Evolutionary conservation across 1,140 invertebrate genomes (phyloP), one percentile per base, ranked within the genome.

Genomic region (Drosophila pallidifrons): DNA sequence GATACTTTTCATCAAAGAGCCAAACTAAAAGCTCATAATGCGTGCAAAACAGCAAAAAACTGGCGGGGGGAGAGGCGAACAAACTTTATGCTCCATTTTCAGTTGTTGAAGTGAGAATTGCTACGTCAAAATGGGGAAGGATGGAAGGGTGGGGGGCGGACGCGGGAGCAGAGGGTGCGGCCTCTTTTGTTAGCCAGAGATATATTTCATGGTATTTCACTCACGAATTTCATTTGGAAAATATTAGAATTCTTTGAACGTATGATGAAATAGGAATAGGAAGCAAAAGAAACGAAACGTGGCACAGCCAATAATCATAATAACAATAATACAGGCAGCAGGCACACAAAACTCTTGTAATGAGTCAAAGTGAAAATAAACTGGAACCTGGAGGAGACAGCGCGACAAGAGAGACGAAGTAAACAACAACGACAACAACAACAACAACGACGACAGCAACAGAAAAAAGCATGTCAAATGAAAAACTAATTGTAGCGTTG

Each of bases 401-500:
- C 5, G 38, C 20, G 20, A 20, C 20, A 20, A 15, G 54, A 25
- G 52, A 35, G 41, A 11, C 15, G 47, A 45, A 46, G 16, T 1
- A 58, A 54, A 32, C 30, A 32, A 5, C 7, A 32, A 32, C 30
- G 7, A 32, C 30, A 6, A 32, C 7, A 32, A 7, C 30, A n/a
- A n/a, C n/a, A n/a, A n/a, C n/a, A n/a, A n/a, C n/a, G 5, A 7
- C 30, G 30, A 6, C 30, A 6, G 7, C 30, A 32, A 32, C 30
- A 46, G 20, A 15, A 25, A 47, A 71, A 59, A 67, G 73, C 80
- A 88, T 76, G 77, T 80, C 77, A 87, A 87, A 87, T 88, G 85
- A 88, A 88, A 76, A 88, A 89, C 85, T 89, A 88, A 88, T 88
- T 88, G 85, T 89, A 89, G 81, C 85, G 81, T 81, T 73, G 77